Percentiles rank a stretch among this genome's conserved stretches.
Evolutionary conservation across 2,113 vertebrate genomes (phyloP).

Genomic region (Regulus satrapa): DNA sequence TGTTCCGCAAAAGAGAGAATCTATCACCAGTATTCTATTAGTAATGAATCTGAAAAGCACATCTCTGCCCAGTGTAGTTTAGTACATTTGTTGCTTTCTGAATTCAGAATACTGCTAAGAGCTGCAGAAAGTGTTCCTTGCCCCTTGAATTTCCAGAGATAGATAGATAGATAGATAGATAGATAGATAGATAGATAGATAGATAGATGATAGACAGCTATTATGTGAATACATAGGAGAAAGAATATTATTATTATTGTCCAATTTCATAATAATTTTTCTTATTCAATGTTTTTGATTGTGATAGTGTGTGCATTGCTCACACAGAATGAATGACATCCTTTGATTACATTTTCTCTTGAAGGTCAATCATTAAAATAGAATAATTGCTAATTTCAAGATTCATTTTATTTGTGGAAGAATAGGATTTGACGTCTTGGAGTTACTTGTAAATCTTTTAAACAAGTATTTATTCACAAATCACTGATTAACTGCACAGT

Average conservation of each 20-base stretch:
- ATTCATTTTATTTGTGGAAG: neutral
- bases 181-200: neutral
- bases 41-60: neutral
- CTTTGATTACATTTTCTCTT: neutral
- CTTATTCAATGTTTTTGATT: neutral
- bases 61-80: neutral
- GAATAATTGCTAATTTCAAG: neutral
- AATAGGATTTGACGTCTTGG: neutral
- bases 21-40: neutral
- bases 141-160: neutral
- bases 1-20: neutral
- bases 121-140: neutral
- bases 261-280: neutral
- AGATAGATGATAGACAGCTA: neutral
- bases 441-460: neutral
- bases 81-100: neutral
- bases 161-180: neutral
- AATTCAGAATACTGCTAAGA: neutral
- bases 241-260: neutral
- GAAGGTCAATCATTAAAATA: neutral
- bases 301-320: neutral
- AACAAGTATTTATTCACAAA: neutral
- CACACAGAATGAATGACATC: neutral
- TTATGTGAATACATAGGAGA: neutral
- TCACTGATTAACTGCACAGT: neutral